Conservation (phyloP, 2,888 invertebrate species). For the Caenorhabditis macrosperma region DNA sequence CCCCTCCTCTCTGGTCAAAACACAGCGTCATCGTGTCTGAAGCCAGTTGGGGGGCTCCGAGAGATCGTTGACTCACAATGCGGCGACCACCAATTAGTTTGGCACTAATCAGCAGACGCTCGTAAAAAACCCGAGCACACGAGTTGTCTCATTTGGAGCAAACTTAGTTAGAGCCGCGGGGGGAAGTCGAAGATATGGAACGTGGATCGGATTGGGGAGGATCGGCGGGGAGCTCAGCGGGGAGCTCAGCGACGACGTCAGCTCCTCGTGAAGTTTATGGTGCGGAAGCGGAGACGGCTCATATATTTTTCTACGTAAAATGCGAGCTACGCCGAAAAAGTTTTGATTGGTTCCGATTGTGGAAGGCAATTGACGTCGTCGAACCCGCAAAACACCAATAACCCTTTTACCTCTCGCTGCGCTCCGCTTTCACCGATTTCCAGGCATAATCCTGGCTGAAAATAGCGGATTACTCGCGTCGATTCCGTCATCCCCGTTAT, state of each 20-base stretch:
- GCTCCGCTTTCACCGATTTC: too few relatives aligned
- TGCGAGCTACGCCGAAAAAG: too few relatives aligned
- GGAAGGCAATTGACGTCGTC: conserved; percentile 31
- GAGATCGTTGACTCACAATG: conserved; percentile 4
- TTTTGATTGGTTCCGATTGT: conserved; percentile 35
- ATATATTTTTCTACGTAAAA: conserved; percentile 26
- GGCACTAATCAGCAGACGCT: conserved; percentile 35
- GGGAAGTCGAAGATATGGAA: neutral
- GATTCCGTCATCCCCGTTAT: conserved; percentile 27
- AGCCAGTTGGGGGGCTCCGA: conserved; percentile 5
- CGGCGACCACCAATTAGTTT: conserved; percentile 29
- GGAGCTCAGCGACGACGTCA: conserved; percentile 18
- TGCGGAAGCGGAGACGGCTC: conserved; percentile 41
- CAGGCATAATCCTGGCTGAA: conserved; percentile 26
- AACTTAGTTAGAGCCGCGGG: conserved; percentile 1
- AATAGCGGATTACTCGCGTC: conserved; percentile 25
- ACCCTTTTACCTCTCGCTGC: too few relatives aligned
- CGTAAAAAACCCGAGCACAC: conserved; percentile 35
- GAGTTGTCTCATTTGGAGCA: conserved; percentile 17
- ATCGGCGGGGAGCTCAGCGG: neutral
- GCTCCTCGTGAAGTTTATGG: conserved; percentile 17
- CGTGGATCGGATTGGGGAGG: neutral
- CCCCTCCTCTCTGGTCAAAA: neutral
- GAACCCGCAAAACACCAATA: conserved; percentile 19
- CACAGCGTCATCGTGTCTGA: conserved; percentile 5